A percentile compares a stretch with the other conserved stretches of the same genome.
Evolutionary conservation across 2,888 invertebrate species (phyloP).

Genomic region (Zaprionus lineosus): DNA sequence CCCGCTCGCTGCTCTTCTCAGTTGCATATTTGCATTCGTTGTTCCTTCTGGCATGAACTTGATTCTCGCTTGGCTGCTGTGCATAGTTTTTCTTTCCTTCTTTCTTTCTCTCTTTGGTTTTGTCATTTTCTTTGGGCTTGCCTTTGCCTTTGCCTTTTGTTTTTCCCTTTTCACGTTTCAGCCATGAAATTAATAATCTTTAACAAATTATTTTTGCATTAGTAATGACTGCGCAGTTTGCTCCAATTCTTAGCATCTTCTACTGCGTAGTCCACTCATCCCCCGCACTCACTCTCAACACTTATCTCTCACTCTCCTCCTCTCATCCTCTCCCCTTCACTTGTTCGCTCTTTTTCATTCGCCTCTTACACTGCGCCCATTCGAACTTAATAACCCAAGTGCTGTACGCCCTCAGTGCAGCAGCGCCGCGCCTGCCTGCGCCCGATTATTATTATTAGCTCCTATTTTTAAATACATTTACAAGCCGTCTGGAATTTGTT

Average conservation of each 20-base stretch:
- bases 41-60: constrained; percentile 46
- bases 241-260: constrained; percentile 35
- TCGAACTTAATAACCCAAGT: constrained; percentile 52
- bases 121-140: constrained; percentile 8
- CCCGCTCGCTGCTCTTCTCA: background rate
- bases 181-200: constrained; percentile 66
- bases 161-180: constrained; percentile 32
- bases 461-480: constrained; percentile 67
- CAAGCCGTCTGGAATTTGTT: constrained; percentile 59
- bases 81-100: background rate
- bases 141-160: constrained; percentile 12
- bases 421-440: constrained; percentile 27
- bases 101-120: constrained; percentile 1
- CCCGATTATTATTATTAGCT: constrained; percentile 47
- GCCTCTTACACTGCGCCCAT: constrained; percentile 5
- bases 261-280: constrained; percentile 27
- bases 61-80: constrained; percentile 34
- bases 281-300: background rate
- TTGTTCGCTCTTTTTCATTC: background rate
- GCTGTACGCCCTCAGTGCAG: constrained; percentile 52
- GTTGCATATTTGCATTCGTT: background rate
- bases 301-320: background rate
- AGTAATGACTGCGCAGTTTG: constrained; percentile 64
- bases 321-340: background rate
- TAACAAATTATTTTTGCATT: constrained; percentile 66